Evolutionary conservation across 2,797 vertebrate species (phyloP).

Genomic region (Glyptemys insculpta): DNA sequence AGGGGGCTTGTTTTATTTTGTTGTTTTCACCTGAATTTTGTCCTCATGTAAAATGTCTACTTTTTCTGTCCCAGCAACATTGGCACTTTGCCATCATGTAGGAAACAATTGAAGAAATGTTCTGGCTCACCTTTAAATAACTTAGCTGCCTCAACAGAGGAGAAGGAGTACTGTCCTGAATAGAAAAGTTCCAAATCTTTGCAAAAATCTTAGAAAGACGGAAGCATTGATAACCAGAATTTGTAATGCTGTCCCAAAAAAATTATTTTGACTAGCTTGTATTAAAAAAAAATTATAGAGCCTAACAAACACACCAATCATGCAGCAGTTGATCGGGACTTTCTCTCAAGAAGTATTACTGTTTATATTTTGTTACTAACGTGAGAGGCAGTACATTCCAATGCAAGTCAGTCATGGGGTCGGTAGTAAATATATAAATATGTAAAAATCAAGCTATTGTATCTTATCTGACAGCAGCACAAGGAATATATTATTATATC

Average conservation of each 20-base stretch:
- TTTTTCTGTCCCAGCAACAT: background rate
- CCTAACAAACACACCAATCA: background rate
- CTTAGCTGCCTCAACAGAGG: background rate
- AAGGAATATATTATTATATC: background rate
- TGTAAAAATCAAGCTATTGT: background rate
- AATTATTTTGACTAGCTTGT: background rate
- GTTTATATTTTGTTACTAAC: background rate
- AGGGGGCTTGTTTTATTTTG: background rate
- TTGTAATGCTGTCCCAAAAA: background rate
- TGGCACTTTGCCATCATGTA: background rate
- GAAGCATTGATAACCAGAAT: background rate
- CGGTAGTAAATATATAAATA: background rate
- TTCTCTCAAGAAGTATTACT: background rate
- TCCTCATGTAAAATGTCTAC: background rate
- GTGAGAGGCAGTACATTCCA: background rate
- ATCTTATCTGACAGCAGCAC: background rate
- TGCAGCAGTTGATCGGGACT: fast-evolving
- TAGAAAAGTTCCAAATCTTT: background rate
- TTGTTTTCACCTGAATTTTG: background rate
- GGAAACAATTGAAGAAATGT: background rate
- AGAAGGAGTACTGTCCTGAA: background rate
- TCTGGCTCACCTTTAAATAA: background rate
- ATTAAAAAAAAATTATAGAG: background rate
- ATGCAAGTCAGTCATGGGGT: background rate
- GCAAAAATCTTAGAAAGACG: background rate